Evolutionary conservation across 2,797 vertebrate genomes (phyloP), one percentile per base, ranked within the genome.

Genomic region (Falco biarmicus): DNA sequence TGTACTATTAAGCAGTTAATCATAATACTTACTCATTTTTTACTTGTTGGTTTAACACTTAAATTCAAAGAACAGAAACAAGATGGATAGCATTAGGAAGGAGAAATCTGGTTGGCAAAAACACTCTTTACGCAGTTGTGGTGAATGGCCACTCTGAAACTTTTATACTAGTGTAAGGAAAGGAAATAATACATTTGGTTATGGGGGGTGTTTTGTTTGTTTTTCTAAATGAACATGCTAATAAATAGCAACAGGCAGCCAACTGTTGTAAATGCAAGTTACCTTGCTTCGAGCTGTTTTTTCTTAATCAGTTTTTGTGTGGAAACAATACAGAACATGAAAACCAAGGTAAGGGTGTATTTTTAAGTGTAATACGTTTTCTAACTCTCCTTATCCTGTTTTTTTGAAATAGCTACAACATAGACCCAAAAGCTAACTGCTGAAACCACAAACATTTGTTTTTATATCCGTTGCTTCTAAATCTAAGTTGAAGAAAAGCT

Each of bases 261-360:
- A 89, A 0, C 16, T 32, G 60, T 26, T 81, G 34, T 47, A 80
- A 69, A 59, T n/a, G 26, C 39, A 71, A 48, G 41, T 56, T 91
- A 15, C 47, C 69, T 95, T 90, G 87, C 88, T 89, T 79, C 85
- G 64, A 70, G 82, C 66, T 86, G 48, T 91, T 90, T 94, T 92
- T 75, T 81, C 85, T 92, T 82, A 81, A 82, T 90, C 50, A 68
- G 20, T 92, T 96, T 87, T 87, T 93, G 45, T 80, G 57, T 94
- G 84, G 89, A 95, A 94, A 94, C 74, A 77, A 60, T 90, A 28
- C 80, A 92, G 93, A 95, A 92, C 81, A 85, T 25, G 54, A 89
- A 92, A 94, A 86, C 6, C 65, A 87, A 95, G 95, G 95, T 96
- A 94, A 95, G 96, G 92, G 84, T 80, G 3, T 65, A 28, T 73